These are phyloP conservation scores for Lycaena phlaeas DNA, from an alignment of 2,888 invertebrate species.

Conservation along the genomic window DNA sequence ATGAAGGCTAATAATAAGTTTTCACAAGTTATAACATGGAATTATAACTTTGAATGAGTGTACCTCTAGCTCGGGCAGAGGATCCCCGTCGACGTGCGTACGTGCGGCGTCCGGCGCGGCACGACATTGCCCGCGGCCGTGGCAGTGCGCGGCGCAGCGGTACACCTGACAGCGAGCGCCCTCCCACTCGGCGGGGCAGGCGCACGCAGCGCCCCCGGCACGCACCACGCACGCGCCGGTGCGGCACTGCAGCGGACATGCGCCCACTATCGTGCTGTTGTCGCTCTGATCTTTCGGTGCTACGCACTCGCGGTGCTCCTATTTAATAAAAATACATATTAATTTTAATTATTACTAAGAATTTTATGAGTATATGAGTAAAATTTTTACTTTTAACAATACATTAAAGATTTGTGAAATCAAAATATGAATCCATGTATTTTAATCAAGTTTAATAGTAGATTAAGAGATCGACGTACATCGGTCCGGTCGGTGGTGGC, in stretches of 20 bases:
- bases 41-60: too few relatives aligned
- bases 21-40: too few relatives aligned
- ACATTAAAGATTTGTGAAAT: too few relatives aligned
- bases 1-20: too few relatives aligned
- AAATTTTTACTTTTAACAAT: too few relatives aligned
- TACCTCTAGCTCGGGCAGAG: slow-evolving; percentile 69
- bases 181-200: slow-evolving; percentile 76
- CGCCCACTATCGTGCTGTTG: slow-evolving; percentile 17
- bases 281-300: slow-evolving; percentile 20
- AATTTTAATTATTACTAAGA: neutral
- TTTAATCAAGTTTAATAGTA: too few relatives aligned
- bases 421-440: too few relatives aligned
- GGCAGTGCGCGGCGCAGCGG: slow-evolving; percentile 78
- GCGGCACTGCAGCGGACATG: slow-evolving; percentile 49
- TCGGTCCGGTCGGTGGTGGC: slow-evolving; percentile 26
- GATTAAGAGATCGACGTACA: too few relatives aligned
- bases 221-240: slow-evolving; percentile 67
- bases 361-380: too few relatives aligned
- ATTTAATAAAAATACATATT: neutral
- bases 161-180: slow-evolving; percentile 79
- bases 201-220: slow-evolving; percentile 66
- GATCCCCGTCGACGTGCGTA: slow-evolving; percentile 11
- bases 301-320: slow-evolving; percentile 35
- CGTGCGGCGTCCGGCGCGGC: slow-evolving; percentile 25
- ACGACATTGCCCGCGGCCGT: slow-evolving; percentile 45